Evolutionary conservation across 2,888 invertebrate species (phyloP).

Genomic region (Aquatica leii): DNA sequence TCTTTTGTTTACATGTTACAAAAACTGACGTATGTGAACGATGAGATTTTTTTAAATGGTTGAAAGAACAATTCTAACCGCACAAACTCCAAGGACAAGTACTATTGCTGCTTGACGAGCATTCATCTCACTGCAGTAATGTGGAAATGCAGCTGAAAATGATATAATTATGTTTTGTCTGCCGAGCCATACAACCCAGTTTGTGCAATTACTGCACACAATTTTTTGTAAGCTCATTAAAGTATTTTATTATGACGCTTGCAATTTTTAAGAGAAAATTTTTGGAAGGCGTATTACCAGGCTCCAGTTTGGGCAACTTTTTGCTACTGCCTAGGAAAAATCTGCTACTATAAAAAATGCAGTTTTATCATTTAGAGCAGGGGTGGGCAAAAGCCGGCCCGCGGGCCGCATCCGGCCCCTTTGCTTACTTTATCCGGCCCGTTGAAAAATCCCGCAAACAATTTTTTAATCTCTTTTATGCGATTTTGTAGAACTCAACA

Average conservation of each 20-base stretch:
- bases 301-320: constrained; percentile 34
- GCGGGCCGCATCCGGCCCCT: too few relatives aligned
- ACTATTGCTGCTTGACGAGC: constrained; percentile 39
- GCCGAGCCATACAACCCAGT: constrained; percentile 40
- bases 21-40: constrained; percentile 45
- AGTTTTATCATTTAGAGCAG: constrained; percentile 32
- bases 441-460: too few relatives aligned
- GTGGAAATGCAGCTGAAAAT: constrained; percentile 36
- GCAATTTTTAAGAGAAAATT: constrained; percentile 34
- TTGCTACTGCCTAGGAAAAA: constrained; percentile 26
- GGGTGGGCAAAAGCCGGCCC: too few relatives aligned
- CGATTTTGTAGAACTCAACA: too few relatives aligned
- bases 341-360: constrained; percentile 30
- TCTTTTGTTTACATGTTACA: constrained; percentile 37
- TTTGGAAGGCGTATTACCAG: constrained; percentile 24
- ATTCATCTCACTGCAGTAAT: constrained; percentile 37
- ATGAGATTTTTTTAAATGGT: constrained; percentile 45
- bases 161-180: constrained; percentile 28
- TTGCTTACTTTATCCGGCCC: too few relatives aligned
- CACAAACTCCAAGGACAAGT: constrained; percentile 35
- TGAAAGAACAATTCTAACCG: constrained; percentile 42
- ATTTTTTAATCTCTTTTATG: too few relatives aligned
- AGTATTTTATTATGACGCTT: constrained; percentile 29
- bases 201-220: constrained; percentile 38
- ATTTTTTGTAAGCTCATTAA: constrained; percentile 30